Base-by-base conservation (phyloP, 2,113 vertebrate species). In the Sitta europaea region DNA sequence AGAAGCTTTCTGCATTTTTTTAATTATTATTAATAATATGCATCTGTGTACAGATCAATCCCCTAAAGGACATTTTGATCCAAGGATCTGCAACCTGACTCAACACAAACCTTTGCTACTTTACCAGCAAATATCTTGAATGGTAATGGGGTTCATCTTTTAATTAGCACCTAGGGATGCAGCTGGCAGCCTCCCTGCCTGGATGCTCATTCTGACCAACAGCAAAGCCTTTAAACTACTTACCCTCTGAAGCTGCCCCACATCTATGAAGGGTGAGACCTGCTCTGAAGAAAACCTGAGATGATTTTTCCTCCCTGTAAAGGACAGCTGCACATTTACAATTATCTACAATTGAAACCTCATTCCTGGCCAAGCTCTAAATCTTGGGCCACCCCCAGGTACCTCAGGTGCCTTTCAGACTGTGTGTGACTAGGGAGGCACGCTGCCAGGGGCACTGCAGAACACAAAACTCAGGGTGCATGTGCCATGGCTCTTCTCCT, bases 201-300 rank as follows among this genome's bases (percentile, higher is more conserved):
- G 0, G 31, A 59, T 16, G 14, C 22, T 83, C 10, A 0, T 0
- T 0, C 45, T 48, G 61, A 59, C 27, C 3, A 0, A 55, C 43
- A 23, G 35, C 6, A 86, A 54, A 91, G 53, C 9, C n/a, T n/a
- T 77, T 51, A 24, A 57, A 50, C 23, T 14, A 2, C 19, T 36
- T 19, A 47, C 48, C 42, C 20, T 61, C 28, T 72, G 54, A 91
- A 79, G 24, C 21, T 47, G 40, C 18, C 36, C n/a, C 11, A 55
- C 0, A 1, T 42, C 59, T 57, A 3, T 1, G 12, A 36, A 57
- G 63, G 27, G 31, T 35, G 31, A 92, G 33, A 78, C 29, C 3
- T 0, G 6, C 53, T 54, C 80, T 54, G 24, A 83, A 73, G 36
- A 94, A 89, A 70, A 67, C 12, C 19, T 0, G 1, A 72, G 21